Evolutionary conservation across 2,113 vertebrate species (phyloP).

Genomic region (Sminthopsis crassicaudata): DNA sequence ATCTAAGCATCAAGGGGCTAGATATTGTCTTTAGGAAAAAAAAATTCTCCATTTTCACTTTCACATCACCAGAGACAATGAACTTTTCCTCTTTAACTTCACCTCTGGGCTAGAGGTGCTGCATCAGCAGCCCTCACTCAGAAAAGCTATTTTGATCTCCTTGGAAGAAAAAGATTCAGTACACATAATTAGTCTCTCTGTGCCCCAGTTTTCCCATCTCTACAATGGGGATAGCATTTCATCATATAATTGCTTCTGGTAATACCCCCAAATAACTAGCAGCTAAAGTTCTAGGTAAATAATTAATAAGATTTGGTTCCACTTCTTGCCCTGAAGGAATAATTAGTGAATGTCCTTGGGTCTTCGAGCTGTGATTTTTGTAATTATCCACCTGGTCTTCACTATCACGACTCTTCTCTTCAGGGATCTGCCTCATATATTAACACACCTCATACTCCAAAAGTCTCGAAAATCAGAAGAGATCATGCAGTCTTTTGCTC

Average conservation of each 20-base stretch:
- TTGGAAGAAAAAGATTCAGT: neutral
- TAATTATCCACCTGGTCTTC: neutral
- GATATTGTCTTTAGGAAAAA: neutral
- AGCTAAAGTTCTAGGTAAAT: neutral
- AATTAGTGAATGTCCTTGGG: neutral
- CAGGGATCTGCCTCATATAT: neutral
- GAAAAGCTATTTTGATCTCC: neutral
- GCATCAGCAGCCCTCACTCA: neutral
- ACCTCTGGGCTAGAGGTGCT: neutral
- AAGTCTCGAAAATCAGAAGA: neutral
- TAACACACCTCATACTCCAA: neutral
- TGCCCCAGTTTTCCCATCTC: neutral
- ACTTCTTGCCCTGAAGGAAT: neutral
- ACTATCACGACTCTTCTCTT: neutral
- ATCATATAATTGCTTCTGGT: neutral
- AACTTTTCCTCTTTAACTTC: neutral
- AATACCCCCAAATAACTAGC: neutral
- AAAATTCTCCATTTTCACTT: neutral
- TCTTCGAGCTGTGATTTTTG: neutral
- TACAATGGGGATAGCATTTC: neutral
- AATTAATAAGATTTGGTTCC: constrained; percentile 1
- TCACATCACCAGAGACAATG: neutral
- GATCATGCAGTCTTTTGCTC: neutral
- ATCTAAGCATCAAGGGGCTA: neutral
- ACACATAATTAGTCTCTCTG: neutral